Evolutionary conservation across 1,140 invertebrate species (phyloP).

Genomic region (Temnothorax nylanderi): DNA sequence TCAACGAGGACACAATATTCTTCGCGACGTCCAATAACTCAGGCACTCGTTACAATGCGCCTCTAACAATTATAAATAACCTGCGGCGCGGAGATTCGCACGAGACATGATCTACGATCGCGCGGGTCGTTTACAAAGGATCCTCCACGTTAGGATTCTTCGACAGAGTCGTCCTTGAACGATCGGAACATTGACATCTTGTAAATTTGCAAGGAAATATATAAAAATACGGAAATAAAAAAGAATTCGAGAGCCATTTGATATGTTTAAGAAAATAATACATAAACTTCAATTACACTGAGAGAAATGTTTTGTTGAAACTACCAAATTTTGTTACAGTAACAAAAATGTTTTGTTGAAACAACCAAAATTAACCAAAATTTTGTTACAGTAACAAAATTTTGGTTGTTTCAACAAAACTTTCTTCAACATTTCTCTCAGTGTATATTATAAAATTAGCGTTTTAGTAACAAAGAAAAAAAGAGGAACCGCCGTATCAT

Average conservation of each 20-base stretch:
- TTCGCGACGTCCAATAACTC: constrained; percentile 59
- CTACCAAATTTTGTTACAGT: too few relatives aligned
- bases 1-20: constrained; percentile 57
- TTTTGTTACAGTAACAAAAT: too few relatives aligned
- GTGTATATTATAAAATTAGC: neutral
- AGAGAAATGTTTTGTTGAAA: too few relatives aligned
- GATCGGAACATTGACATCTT: neutral
- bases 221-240: neutral
- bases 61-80: constrained; percentile 63
- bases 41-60: constrained; percentile 59
- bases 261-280: neutral
- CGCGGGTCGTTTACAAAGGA: constrained; percentile 38
- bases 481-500: neutral
- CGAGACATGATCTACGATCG: constrained; percentile 53
- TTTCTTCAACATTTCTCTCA: too few relatives aligned
- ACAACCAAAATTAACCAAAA: too few relatives aligned
- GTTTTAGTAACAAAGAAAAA: neutral
- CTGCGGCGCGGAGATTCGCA: constrained; percentile 39
- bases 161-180: neutral
- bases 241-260: neutral
- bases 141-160: neutral
- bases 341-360: too few relatives aligned
- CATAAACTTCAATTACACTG: too few relatives aligned
- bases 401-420: too few relatives aligned
- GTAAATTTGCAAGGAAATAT: neutral